A percentile compares a stretch with the other conserved stretches of the same genome.
Evolutionary conservation across 2,888 invertebrate species (phyloP).

Genomic region (Lacanobia oleracea): DNA sequence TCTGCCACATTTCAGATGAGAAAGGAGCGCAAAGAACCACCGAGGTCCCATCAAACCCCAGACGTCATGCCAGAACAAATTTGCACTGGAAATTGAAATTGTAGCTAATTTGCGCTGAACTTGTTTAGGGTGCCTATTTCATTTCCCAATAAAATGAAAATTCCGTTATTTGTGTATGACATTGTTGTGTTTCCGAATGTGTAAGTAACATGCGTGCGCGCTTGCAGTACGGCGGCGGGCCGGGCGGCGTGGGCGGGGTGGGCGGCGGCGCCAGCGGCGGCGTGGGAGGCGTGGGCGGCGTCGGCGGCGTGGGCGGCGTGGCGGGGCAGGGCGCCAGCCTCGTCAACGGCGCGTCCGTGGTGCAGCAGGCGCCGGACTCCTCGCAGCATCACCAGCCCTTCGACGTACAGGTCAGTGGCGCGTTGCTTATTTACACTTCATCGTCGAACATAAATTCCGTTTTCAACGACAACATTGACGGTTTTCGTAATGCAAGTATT

Average conservation of each 20-base stretch:
- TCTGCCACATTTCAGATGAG: too few species aligned
- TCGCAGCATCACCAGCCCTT: constrained; percentile 93
- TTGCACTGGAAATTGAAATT: too few species aligned
- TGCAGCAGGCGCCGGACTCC: constrained; percentile 88
- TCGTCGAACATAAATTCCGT: neutral
- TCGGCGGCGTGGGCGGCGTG: constrained; percentile 76
- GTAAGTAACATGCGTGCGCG: constrained; percentile 13
- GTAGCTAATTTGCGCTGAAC: too few species aligned
- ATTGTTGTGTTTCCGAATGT: neutral
- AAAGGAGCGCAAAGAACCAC: too few species aligned
- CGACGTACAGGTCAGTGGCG: constrained; percentile 93
- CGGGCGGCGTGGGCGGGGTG: constrained; percentile 68
- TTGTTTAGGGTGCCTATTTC: too few species aligned
- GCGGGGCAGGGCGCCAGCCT: constrained; percentile 76
- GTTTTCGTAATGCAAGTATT: neutral
- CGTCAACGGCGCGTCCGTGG: constrained; percentile 87
- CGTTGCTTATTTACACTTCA: neutral
- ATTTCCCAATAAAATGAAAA: neutral
- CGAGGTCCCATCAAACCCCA: too few species aligned
- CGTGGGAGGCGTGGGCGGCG: constrained; percentile 69
- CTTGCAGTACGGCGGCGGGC: constrained; percentile 71
- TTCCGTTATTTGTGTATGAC: neutral
- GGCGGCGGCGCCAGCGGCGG: constrained; percentile 68
- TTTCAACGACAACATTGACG: too few species aligned
- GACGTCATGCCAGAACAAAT: too few species aligned